These are phyloP conservation scores for Nerophis ophidion DNA, from an alignment of 2,113 vertebrate genomes.

Conservation along the genomic window DNA sequence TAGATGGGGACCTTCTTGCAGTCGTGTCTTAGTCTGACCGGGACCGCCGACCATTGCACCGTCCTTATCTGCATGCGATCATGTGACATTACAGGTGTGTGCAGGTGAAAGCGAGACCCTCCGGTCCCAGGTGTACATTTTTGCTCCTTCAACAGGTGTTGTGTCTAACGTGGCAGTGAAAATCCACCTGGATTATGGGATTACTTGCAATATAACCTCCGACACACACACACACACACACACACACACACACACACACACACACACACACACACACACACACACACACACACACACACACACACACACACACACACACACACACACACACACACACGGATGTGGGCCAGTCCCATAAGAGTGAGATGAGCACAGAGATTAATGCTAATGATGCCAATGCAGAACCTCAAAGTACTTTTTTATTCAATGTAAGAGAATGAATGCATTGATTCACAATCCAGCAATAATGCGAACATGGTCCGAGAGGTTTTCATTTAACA, in stretches of 20 bases:
- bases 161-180: constrained; percentile 27
- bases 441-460: no score
- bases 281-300: not conserved
- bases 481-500: no score
- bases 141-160: constrained; percentile 30
- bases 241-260: not conserved
- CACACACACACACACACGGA: not conserved
- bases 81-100: constrained; percentile 46
- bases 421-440: no score
- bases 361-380: not conserved
- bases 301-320: not conserved
- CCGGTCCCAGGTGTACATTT: constrained; percentile 24
- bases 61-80: constrained; percentile 44
- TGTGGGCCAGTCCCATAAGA: not conserved
- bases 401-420: no score
- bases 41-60: constrained; percentile 35
- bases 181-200: constrained; percentile 41
- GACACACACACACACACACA: constrained; percentile 3
- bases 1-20: not conserved
- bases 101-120: constrained; percentile 28
- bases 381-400: not conserved
- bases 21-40: constrained; percentile 27
- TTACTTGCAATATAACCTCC: constrained; percentile 15
- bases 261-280: not conserved
- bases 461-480: no score